Percentiles rank a stretch among this genome's conserved stretches.
Evolutionary conservation across 2,113 vertebrate genomes (phyloP).

Genomic region (Geothlypis trichas): DNA sequence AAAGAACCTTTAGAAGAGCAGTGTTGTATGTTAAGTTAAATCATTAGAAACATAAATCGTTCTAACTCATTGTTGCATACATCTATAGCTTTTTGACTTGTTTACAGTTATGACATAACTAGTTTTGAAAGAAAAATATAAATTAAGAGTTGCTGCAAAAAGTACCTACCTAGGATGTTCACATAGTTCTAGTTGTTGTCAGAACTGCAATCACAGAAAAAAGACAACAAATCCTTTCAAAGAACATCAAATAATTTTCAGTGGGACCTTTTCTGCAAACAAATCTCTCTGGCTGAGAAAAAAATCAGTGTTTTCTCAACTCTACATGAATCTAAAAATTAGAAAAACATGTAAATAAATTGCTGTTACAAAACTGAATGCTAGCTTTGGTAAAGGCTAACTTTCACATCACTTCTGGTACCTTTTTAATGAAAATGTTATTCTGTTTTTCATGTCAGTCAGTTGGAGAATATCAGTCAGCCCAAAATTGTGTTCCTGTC

Average conservation of each 20-base stretch:
- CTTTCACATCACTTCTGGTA: background rate
- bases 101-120: background rate
- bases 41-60: background rate
- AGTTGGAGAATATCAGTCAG: background rate
- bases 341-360: background rate
- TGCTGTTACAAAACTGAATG: slow-evolving; percentile 40
- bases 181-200: background rate
- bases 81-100: background rate
- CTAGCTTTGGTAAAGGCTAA: slow-evolving; percentile 19
- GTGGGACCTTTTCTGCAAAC: background rate
- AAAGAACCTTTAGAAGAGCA: background rate
- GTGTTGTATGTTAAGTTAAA: background rate
- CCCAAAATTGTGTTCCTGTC: slow-evolving; percentile 18
- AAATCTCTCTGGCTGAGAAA: background rate
- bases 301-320: background rate
- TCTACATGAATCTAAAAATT: slow-evolving; percentile 37
- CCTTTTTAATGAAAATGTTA: background rate
- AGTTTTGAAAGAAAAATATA: background rate
- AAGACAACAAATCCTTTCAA: background rate
- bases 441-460: slow-evolving; percentile 45
- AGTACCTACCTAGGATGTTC: background rate
- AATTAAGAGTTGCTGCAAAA: background rate
- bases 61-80: background rate
- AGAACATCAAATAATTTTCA: background rate
- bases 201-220: background rate